Evolutionary conservation across 1,140 invertebrate genomes (phyloP), one percentile per base, ranked within the genome.

Genomic region (Drosophila punjabiensis): DNA sequence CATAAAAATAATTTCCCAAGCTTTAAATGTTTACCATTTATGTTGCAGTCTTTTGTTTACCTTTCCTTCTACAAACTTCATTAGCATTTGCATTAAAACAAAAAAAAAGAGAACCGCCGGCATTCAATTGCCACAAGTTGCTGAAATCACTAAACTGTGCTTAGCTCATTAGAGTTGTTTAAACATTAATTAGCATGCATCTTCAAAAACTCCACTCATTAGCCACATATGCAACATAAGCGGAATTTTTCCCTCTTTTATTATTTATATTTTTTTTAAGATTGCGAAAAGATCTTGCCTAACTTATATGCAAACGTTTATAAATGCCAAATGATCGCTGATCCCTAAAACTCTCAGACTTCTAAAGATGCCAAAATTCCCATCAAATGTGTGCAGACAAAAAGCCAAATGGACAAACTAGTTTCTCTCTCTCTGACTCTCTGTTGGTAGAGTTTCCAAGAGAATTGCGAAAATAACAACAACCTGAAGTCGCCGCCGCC

Each of bases 391-490:
- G 82, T 75, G 75, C 70, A 66, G 68, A 74, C 47, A n/a, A 71
- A 65, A 78, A 67, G 70, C 62, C 62, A 67, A 77, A 77, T 78
- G 55, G 43, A 64, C 35, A 88, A 89, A 89, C 85, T 79, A 66
- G 85, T 89, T 89, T 88, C n/a, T 37, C 43, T 48, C 30, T 20
- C 18, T 45, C 32, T 18, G 13, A 8, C 47, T 52, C 37, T 50
- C 32, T 52, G 20, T 48, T 48, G 24, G 47, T 48, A 16, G 47
- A 16, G 28, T 52, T 79, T 71, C 39, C 68, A 62, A 71, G 47
- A 89, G 75, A 89, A 90, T 89, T 89, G 85, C 85, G 85, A 89
- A 89, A n/a, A n/a, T n/a, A n/a, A n/a, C n/a, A n/a, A n/a, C n/a
- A n/a, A n/a, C n/a, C n/a, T n/a, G n/a, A n/a, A n/a, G n/a, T n/a